Conservation (phyloP, 2,888 invertebrate genomes). For the Elegia similella region DNA sequence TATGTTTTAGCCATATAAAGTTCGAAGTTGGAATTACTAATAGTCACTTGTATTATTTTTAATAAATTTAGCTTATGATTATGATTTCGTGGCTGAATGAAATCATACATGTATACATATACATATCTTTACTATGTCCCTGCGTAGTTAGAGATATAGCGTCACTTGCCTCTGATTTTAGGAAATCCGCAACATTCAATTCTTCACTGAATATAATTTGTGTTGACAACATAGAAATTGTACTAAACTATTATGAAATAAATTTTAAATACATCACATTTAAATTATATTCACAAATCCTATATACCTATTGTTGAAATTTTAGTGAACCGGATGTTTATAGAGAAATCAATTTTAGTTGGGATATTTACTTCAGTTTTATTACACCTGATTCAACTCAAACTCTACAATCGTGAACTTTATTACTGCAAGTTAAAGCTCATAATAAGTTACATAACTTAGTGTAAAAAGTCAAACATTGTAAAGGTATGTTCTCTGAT, state of each 20-base stretch:
- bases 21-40: constrained; percentile 17
- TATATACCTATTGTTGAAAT: background rate
- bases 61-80: constrained; percentile 13
- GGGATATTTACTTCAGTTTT: no score
- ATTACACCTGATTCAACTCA: no score
- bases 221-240: background rate
- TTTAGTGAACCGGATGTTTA: no score
- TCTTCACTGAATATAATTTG: background rate
- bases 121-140: constrained; percentile 15
- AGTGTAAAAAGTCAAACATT: no score
- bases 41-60: constrained; percentile 16
- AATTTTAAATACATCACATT: background rate
- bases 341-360: no score
- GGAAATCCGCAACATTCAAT: background rate
- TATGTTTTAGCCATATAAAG: constrained; percentile 17
- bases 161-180: constrained; percentile 15
- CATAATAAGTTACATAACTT: no score
- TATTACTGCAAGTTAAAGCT: no score
- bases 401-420: no score
- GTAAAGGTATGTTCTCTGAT: no score
- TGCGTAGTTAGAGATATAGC: constrained; percentile 4
- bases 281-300: background rate
- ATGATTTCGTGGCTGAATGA: constrained; percentile 14
- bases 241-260: no score
- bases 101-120: constrained; percentile 12